Evolutionary conservation across 2,113 vertebrate species (phyloP), one percentile per base, ranked within the genome.

Genomic region (Chamaetylas fuelleborni): DNA sequence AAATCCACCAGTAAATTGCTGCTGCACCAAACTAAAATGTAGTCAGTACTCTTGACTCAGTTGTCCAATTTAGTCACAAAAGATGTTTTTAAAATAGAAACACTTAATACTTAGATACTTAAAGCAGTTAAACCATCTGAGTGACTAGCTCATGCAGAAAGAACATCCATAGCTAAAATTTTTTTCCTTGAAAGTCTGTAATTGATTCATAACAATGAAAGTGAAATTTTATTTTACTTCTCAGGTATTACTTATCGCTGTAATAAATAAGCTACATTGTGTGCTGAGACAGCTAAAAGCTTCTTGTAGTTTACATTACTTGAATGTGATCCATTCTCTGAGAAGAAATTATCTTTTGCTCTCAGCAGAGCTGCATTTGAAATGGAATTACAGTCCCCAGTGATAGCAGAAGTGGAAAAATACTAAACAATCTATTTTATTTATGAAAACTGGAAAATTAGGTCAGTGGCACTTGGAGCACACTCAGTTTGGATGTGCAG

Each of bases 81-180:
- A 92, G 38, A 48, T 33, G 5, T 19, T 92, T 90, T 80, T 60
- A 73, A 89, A 95, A 96, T 73, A 86, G 81, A 85, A 82, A 64
- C 47, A 73, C 9, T 81, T 76, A 74, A 69, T 48, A 78, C 29
- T 84, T 50, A 56, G 61, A 51, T 65, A 61, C 18, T 71, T 88
- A 28, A 20, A 88, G 72, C 3, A 82, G 79, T 79, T 92, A 60
- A 91, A 65, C 26, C 45, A 72, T 45, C 45, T 73, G 53, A 91
- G 42, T 45, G 58, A 90, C 69, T 81, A 51, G 19, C 26, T 69
- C 36, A 38, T 38, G 62, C 71, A 81, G 36, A 70, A 88, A 78
- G 34, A 86, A 71, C 18, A 54, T 25, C 54, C 43, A 56, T 6
- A 82, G 67, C 22, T 43, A 54, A 16, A 13, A 2, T 29, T 81